Conservation (phyloP, 2,888 invertebrate genomes). For the Orthonychiurus folsomi region DNA sequence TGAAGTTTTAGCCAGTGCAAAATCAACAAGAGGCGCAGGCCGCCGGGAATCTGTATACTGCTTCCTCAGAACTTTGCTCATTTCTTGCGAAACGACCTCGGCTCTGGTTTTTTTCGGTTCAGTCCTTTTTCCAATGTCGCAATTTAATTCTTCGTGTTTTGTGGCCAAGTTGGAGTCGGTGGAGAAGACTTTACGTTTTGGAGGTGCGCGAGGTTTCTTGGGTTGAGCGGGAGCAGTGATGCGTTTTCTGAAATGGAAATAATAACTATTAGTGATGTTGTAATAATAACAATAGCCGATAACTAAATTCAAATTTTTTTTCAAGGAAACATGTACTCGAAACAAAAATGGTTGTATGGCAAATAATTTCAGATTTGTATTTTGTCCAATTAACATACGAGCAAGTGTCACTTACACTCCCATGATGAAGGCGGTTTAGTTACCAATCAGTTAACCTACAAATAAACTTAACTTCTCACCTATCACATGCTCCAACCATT, state of each 20-base stretch:
- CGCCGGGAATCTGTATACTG: conserved; percentile 4
- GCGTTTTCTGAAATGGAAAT: too few relatives aligned
- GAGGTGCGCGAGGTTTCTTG: conserved; percentile 22
- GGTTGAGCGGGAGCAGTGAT: conserved; percentile 15
- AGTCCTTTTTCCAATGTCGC: conserved; percentile 6
- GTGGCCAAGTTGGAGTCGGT: conserved; percentile 5
- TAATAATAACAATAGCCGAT: too few relatives aligned
- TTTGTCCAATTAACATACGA: too few relatives aligned
- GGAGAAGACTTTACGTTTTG: neutral
- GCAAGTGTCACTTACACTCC: too few relatives aligned
- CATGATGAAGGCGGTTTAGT: too few relatives aligned
- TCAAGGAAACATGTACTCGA: too few relatives aligned
- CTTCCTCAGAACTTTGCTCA: conserved; percentile 17
- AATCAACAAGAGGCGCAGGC: conserved; percentile 17
- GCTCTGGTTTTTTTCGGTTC: conserved; percentile 15
- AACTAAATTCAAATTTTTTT: too few relatives aligned
- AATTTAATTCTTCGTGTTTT: conserved; percentile 23
- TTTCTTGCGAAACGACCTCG: conserved; percentile 18
- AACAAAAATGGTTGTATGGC: too few relatives aligned
- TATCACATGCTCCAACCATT: conserved; percentile 25
- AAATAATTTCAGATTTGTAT: too few relatives aligned
- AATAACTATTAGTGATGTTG: too few relatives aligned
- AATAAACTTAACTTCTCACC: conserved; percentile 14
- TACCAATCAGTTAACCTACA: too few relatives aligned
- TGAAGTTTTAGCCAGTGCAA: conserved; percentile 19